phyloP scores from a whole-genome alignment of 2,888 invertebrate species.

The Caenorhabditis japonica region DNA sequence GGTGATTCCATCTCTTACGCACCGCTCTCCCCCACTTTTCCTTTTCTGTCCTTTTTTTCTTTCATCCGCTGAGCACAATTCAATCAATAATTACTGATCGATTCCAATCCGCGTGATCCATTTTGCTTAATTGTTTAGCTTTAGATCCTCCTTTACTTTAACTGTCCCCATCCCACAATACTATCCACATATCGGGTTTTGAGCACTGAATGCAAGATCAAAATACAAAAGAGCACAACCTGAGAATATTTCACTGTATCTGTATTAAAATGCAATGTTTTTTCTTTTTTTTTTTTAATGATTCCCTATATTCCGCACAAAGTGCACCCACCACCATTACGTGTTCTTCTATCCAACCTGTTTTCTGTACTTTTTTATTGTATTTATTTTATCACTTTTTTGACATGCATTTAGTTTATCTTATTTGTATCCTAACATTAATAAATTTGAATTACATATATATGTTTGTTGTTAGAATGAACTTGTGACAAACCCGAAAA shows the following conservation, averaged over 20 bases:
- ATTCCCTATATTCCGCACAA: constrained; percentile 33
- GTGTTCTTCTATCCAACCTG: constrained; percentile 35
- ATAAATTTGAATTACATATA: no score
- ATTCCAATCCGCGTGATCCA: constrained; percentile 28
- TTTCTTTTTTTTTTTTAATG: constrained; percentile 8
- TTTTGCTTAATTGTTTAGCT: constrained; percentile 33
- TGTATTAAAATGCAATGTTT: constrained; percentile 24
- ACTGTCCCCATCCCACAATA: constrained; percentile 8
- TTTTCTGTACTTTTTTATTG: constrained; percentile 10
- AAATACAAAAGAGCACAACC: neutral
- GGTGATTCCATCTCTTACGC: constrained; percentile 11
- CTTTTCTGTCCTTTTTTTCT: constrained; percentile 11
- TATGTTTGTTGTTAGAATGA: no score
- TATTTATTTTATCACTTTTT: constrained; percentile 33
- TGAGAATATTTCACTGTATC: constrained; percentile 1
- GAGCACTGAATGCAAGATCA: constrained; percentile 17
- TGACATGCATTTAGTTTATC: constrained; percentile 18
- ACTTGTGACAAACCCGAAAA: no score
- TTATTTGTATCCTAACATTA: constrained; percentile 17
- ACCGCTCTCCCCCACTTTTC: constrained; percentile 26
- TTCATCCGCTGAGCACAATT: no score
- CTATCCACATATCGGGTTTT: constrained; percentile 21
- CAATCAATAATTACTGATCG: neutral
- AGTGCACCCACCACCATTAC: constrained; percentile 26
- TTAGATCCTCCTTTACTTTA: constrained; percentile 34